phyloP scores from a whole-genome alignment of 2,797 vertebrate genomes.

The Halcyon badia region DNA sequence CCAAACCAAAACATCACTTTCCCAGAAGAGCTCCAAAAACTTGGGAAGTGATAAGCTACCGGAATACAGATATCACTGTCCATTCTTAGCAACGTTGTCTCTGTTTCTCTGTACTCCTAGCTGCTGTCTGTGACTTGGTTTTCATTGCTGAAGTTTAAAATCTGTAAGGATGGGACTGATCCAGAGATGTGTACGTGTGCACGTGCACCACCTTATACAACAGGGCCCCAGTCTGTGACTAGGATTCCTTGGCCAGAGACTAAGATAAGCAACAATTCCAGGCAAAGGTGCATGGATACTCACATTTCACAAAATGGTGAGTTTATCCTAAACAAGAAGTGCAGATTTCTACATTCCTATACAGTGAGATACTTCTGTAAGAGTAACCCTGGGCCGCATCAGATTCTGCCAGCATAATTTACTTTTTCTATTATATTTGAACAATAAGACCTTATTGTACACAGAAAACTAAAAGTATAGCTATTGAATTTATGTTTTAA shows the following conservation, averaged over 20 bases:
- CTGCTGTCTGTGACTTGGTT: not conserved
- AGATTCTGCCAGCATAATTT: not conserved
- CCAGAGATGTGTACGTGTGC: rapidly evolving
- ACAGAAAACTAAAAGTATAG: not conserved
- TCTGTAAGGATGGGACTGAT: not conserved
- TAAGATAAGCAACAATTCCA: not conserved
- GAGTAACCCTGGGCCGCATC: not conserved
- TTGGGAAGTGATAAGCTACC: not conserved
- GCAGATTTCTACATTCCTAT: not conserved
- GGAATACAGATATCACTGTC: not conserved
- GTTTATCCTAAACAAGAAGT: not conserved
- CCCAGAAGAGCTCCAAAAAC: not conserved
- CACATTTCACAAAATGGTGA: not conserved
- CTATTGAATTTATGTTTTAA: not conserved
- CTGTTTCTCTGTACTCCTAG: not conserved
- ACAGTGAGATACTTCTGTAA: not conserved
- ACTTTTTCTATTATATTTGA: not conserved
- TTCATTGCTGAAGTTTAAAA: not conserved
- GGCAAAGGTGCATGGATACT: not conserved
- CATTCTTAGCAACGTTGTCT: not conserved
- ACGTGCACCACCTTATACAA: not conserved
- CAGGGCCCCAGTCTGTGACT: not conserved
- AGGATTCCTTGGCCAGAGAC: not conserved
- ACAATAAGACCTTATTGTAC: not conserved
- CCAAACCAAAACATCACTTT: not conserved